Conservation (phyloP, 2,888 invertebrate genomes). For the Philaethria dido region DNA sequence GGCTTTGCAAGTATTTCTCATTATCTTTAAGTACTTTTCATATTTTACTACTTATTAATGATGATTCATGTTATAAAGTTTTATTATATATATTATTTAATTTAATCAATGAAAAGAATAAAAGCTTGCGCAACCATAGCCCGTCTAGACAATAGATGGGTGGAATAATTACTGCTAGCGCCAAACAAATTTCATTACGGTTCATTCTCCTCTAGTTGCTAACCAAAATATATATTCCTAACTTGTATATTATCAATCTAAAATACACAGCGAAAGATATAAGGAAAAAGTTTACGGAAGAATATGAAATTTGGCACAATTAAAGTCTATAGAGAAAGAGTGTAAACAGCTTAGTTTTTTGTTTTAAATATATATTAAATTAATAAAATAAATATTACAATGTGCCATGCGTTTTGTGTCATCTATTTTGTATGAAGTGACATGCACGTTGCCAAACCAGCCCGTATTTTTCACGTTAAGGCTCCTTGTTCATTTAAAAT, state of each 20-base stretch:
- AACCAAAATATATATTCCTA: conserved; percentile 17
- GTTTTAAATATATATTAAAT: too few relatives aligned
- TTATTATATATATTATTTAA: not conserved
- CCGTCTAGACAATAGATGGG: conserved; percentile 57
- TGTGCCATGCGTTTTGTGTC: too few relatives aligned
- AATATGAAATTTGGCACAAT: not conserved
- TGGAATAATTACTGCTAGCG: conserved; percentile 57
- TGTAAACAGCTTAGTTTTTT: not conserved
- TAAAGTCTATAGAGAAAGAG: not conserved
- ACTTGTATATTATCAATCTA: not conserved
- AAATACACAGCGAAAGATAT: too few relatives aligned
- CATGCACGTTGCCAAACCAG: too few relatives aligned
- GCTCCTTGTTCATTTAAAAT: too few relatives aligned
- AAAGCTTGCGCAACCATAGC: conserved; percentile 20
- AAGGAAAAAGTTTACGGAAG: too few relatives aligned
- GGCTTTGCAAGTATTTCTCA: too few relatives aligned
- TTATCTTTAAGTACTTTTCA: too few relatives aligned
- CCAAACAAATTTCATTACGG: conserved; percentile 49
- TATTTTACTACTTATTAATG: not conserved
- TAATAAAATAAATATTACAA: too few relatives aligned
- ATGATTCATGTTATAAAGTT: not conserved
- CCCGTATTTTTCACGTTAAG: too few relatives aligned
- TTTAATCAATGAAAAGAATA: conserved; percentile 10
- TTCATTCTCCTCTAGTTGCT: conserved; percentile 23
- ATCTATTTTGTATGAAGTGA: too few relatives aligned